Base-by-base conservation (phyloP, 2,113 vertebrate species). In the Elaphurus davidianus region DNA sequence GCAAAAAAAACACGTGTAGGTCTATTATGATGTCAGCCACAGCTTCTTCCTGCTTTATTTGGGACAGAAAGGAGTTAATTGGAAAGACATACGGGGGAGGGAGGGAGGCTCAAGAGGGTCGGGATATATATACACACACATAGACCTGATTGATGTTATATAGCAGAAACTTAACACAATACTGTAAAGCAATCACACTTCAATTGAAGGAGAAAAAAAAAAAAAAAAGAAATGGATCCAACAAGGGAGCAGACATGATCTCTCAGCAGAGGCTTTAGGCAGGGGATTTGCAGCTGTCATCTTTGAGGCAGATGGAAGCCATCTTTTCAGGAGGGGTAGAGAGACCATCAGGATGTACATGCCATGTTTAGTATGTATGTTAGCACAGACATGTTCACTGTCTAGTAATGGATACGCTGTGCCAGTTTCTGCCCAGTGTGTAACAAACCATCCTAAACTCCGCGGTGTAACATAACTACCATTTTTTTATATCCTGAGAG, bases 311-410 rank as follows among this genome's bases (percentile, higher is more conserved):
- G 74, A 47, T 1, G 28, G 60, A 45, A 76, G 88, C 36, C n/a
- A 1, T 7, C 16, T 28, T 83, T 52, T 40, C 14, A 45, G 84
- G 55, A 76, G 54, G 28, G 4, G 19, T 5, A 17, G 55, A 43
- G 43, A 47, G 74, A 11, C 12, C 5, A 0, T 17, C 28, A 5
- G 30, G 33, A 45, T 13, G 9, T 16, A 28, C 0, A 40, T 17
- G 52, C 85, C 11, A 0, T 4, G 33, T 10, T 45, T 33, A 43
- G 59, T 23, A 14, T 8, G 9, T 33, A 1, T 28, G 30, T 17
- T 6, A 21, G 55, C 17, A 45, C 1, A 19, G 3, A 6, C 5
- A 27, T 2, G 43, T 50, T 60, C 33, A 7, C 54, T 2, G 15
- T 43, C 17, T 13, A 6, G 52, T 8, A 2, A 78, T 6, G 36